Evolutionary conservation across 2,797 vertebrate species (phyloP).

Genomic region (Darevskia nairensis): DNA sequence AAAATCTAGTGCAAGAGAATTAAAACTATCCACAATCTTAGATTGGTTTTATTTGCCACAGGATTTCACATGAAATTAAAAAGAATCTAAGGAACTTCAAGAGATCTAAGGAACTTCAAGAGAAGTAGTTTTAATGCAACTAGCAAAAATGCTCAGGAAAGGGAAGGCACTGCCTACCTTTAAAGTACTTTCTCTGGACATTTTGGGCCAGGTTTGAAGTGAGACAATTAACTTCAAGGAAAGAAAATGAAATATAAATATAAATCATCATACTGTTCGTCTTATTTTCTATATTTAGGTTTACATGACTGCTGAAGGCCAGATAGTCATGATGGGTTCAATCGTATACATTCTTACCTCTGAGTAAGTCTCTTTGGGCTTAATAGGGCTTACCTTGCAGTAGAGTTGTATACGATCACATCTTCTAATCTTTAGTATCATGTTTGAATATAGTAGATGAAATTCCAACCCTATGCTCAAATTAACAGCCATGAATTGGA

Average conservation of each 20-base stretch:
- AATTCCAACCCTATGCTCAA: background rate
- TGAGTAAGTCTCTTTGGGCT: background rate
- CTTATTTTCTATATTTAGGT: background rate
- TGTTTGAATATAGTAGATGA: background rate
- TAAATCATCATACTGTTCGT: too few species aligned
- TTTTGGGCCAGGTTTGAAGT: background rate
- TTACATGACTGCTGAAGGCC: background rate
- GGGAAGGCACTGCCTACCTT: background rate
- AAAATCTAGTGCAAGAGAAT: background rate
- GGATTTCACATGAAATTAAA: background rate
- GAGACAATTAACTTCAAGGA: background rate
- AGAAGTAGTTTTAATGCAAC: background rate
- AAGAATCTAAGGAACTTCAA: background rate
- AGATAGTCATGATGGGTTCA: background rate
- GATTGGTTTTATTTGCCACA: background rate
- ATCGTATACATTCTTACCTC: background rate
- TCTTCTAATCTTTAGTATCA: background rate
- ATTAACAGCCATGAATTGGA: background rate
- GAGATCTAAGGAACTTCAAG: background rate
- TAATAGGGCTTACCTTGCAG: background rate
- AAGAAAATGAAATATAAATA: background rate
- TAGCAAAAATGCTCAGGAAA: background rate
- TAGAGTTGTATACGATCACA: background rate
- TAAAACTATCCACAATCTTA: background rate
- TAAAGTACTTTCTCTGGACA: background rate